phyloP scores from a whole-genome alignment of 35 echinoderm and acorn worm species.

The Chiridota heheva region DNA sequence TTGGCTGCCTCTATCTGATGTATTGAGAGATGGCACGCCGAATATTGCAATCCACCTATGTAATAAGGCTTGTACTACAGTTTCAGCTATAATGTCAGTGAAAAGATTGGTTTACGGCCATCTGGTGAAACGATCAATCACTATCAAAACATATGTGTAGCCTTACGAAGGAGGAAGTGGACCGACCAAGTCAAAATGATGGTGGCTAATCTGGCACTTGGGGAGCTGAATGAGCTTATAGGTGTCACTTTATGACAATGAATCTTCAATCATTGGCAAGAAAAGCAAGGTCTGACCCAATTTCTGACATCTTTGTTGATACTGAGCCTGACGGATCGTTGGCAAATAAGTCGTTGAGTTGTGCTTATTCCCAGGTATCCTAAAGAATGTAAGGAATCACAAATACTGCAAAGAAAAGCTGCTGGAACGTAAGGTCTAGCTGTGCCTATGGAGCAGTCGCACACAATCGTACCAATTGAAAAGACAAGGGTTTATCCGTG shows the following conservation, averaged over 20 bases:
- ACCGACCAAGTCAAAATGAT: conserved; percentile 58
- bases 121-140: conserved; percentile 63
- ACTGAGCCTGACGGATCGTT: conserved; percentile 58
- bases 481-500: no score
- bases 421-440: conserved; percentile 7
- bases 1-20: conserved; percentile 38
- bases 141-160: conserved; percentile 51
- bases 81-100: conserved; percentile 38
- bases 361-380: conserved; percentile 19
- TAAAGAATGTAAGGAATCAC: conserved; percentile 17
- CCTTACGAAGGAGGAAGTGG: conserved; percentile 60
- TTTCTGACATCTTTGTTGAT: conserved; percentile 61
- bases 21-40: conserved; percentile 32
- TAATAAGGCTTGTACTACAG: conserved; percentile 31
- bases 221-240: conserved; percentile 38
- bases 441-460: conserved; percentile 16
- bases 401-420: conserved; percentile 8
- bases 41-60: conserved; percentile 24
- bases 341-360: conserved; percentile 53
- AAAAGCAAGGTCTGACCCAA: conserved; percentile 48
- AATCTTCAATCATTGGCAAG: conserved; percentile 57
- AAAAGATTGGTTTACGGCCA: no score
- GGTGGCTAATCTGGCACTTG: conserved; percentile 51
- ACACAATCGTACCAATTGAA: conserved; percentile 19
- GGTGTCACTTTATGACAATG: conserved; percentile 52